phyloP scores from a whole-genome alignment of 64 coral and sea anemone genomes.

The Trachythela sp. region DNA sequence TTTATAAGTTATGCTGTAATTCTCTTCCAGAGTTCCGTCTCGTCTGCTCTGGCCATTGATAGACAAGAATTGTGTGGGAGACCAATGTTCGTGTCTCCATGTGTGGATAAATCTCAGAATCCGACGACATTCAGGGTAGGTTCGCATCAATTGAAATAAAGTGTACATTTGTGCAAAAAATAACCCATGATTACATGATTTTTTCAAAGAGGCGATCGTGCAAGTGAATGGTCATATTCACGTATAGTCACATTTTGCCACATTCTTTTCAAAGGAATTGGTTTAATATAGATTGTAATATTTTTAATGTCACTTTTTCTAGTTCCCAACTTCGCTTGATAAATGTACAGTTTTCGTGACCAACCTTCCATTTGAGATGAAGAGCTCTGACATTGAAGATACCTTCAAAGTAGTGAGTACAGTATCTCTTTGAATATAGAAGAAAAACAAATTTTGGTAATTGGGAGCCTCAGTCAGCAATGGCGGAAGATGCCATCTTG shows the following conservation, averaged over 20 bases:
- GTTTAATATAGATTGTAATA: no score
- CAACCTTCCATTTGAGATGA: conserved; percentile 78
- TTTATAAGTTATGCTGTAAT: no score
- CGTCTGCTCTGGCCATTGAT: conserved; percentile 70
- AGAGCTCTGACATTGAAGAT: conserved; percentile 67
- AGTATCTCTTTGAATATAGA: neutral
- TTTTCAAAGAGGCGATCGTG: no score
- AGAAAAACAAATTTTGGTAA: no score
- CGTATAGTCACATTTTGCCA: no score
- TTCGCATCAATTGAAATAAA: neutral
- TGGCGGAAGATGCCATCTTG: no score
- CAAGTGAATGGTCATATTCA: no score
- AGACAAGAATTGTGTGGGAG: conserved; percentile 74
- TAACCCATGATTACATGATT: no score
- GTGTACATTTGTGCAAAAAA: neutral
- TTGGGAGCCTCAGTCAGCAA: no score
- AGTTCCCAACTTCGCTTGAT: conserved; percentile 87
- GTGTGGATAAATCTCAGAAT: conserved; percentile 82
- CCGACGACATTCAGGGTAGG: conserved; percentile 85
- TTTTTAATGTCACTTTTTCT: neutral
- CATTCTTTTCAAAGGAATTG: no score
- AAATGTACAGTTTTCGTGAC: conserved; percentile 89
- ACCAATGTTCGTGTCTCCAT: conserved; percentile 92
- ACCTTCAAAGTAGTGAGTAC: conserved; percentile 66
- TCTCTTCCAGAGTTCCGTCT: conserved; percentile 72